Evolutionary conservation across 2,113 vertebrate species (phyloP), one percentile per base, ranked within the genome.

Genomic region (Perccottus glenii): DNA sequence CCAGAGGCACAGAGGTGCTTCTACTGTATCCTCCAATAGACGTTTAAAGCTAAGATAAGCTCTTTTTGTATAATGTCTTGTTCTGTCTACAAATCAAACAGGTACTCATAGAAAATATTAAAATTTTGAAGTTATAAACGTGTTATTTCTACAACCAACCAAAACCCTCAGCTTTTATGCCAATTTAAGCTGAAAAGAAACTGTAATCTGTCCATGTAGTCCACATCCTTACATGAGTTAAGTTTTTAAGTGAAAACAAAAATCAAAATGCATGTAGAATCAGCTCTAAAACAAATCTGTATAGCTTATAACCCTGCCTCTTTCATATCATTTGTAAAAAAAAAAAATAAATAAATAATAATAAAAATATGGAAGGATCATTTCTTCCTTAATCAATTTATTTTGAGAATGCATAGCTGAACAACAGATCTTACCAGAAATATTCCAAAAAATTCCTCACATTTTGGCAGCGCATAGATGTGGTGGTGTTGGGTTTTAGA

Each of bases 1-100:
- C 46, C 64, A 33, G 64, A 60, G 55, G 33, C 56, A 0, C 57
- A 70, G 73, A 61, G 27, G 45, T 67, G 55, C 42, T 50, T 36
- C 49, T 48, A 42, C 43, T 70, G 43, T 38, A 69, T 44, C 19
- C 35, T 60, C 27, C 53, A 38, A 2, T 33, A 42, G 45, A 69
- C 45, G 56, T 11, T 44, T 33, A 78, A 56, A 57, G 3, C 8
- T 50, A 44, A 46, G 10, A 36, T 27, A 49, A 59, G 58, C 9
- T 62, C 10, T 27, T 5, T 3, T 45, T 32, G 42, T 33, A 19
- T 4, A 14, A 19, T 19, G 27, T 27, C 4, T 60, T 33, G 36
- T 42, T 43, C 36, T 19, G 62, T 64, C 40, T 27, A 27, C 19
- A 27, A 27, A 27, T 27, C 19, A 27, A 27, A 27, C 19, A 27